Base-by-base conservation (phyloP, 2,888 invertebrate species). In the Cataglyphis cursor region DNA sequence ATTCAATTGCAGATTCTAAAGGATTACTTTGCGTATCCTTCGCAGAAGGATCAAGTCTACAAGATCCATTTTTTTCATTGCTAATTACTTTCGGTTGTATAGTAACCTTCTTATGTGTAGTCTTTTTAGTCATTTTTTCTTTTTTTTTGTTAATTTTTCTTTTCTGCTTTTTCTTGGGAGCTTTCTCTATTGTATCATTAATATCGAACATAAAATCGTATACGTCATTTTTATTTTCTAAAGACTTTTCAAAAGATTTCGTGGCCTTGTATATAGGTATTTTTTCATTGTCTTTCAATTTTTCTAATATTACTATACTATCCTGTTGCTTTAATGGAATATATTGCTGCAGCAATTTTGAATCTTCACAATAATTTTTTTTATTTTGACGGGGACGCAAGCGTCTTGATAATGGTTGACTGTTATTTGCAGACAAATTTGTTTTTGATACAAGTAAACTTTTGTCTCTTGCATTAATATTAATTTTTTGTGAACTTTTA, bases 361-460 rank as follows among this genome's bases (percentile, higher is more conserved):
- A 76, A 28, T 76, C 68, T 1, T 76, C 76, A 28, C 76, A 76
- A 24, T 76, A 76, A 35, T 76, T 76, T 54, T 31, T 59, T 44
- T 2, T 59, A n/a, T 24, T 78, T 24, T 1, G 35, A 68, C 70
- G 73, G 2, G 73, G 24, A 12, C 72, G 78, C 44, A 70, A 59
- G 12, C 31, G 15, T 41, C 0, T 54, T 15, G 3, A 0, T 28
- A 21, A 2, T 1, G 24, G 9, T 31, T 2, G 65, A 31, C 5
- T 64, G 3, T 31, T 74, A 18, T 0, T 51, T 18, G 15, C 8
- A 51, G 48, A 65, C 8, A 12, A 4, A 64, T 48, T 35, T 48
- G 3, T 4, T n/a, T n/a, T 28, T 4, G 65, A 18, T 10, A 12
- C 21, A 1, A 0, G 6, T 6, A 35, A 64, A 10, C n/a, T 24